These are phyloP conservation scores for Schrankia costaestrigalis DNA, from an alignment of 2,888 invertebrate species.

Conservation along the genomic window DNA sequence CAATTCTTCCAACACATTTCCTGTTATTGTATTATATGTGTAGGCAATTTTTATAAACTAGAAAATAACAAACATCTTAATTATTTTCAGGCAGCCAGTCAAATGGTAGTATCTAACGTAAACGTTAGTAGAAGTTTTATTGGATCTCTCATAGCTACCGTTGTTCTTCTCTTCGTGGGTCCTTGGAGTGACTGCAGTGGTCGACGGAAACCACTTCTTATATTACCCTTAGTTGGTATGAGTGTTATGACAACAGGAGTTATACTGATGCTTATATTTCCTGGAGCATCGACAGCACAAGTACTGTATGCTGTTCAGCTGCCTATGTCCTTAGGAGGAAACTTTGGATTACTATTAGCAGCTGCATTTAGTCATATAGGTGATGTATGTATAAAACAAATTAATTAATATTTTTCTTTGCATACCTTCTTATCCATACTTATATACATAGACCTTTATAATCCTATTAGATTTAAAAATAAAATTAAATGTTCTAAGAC, in stretches of 20 bases:
- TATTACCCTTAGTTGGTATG: constrained; percentile 79
- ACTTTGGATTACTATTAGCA: constrained; percentile 86
- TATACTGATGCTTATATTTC: constrained; percentile 64
- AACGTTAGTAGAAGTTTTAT: constrained; percentile 82
- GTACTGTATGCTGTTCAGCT: constrained; percentile 73
- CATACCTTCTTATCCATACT: not conserved
- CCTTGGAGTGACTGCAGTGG: constrained; percentile 84
- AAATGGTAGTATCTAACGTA: constrained; percentile 83
- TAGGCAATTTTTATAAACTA: too few relatives aligned
- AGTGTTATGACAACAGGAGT: constrained; percentile 70
- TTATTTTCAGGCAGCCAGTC: constrained; percentile 72
- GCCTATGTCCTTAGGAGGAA: constrained; percentile 85
- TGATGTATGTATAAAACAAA: constrained; percentile 82
- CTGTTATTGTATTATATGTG: too few relatives aligned
- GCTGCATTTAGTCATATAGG: constrained; percentile 89
- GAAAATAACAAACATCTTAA: too few relatives aligned
- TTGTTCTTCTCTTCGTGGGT: constrained; percentile 79
- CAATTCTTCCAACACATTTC: too few relatives aligned
- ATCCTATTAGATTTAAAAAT: too few relatives aligned
- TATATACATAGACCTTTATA: too few relatives aligned
- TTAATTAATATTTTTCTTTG: not conserved
- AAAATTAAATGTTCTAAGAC: too few relatives aligned
- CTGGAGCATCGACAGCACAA: constrained; percentile 64
- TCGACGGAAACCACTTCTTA: constrained; percentile 78
- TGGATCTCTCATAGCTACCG: constrained; percentile 80